Percentiles rank a stretch among this genome's conserved stretches.
Conservation (phyloP, 1,140 invertebrate species). For the Drosophila kepulauana region DNA sequence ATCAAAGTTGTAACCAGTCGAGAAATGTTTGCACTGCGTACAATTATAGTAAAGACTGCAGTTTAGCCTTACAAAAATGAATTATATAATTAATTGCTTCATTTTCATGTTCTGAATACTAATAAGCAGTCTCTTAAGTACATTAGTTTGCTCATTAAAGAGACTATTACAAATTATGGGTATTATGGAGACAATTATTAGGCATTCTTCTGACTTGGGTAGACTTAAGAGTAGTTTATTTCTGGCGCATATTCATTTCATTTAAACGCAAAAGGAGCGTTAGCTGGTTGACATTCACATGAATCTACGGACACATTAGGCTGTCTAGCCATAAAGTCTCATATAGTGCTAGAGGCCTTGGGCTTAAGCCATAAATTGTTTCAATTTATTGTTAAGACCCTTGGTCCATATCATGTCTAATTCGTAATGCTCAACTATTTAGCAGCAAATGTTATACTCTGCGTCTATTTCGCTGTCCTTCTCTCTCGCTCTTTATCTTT, state of each 20-base stretch:
- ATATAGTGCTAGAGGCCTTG: slow-evolving; percentile 25
- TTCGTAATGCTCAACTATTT: slow-evolving; percentile 49
- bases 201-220: background rate
- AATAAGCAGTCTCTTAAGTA: background rate
- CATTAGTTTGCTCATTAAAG: background rate
- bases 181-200: background rate
- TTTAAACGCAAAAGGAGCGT: background rate
- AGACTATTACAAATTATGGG: background rate
- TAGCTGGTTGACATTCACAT: background rate
- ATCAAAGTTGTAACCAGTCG: too few relatives aligned
- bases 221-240: background rate
- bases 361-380: slow-evolving; percentile 34
- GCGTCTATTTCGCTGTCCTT: slow-evolving; percentile 13
- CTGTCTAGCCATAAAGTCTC: slow-evolving; percentile 29
- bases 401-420: slow-evolving; percentile 38
- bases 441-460: slow-evolving; percentile 39
- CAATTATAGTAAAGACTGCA: too few relatives aligned
- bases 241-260: background rate
- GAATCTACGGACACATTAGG: slow-evolving; percentile 1
- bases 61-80: too few relatives aligned
- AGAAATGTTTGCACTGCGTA: too few relatives aligned
- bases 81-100: too few relatives aligned
- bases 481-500: background rate
- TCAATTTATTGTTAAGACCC: slow-evolving; percentile 46
- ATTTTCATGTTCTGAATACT: background rate